A percentile compares a stretch with the other conserved stretches of the same genome.
These are phyloP conservation scores for Panopea generosa DNA, from an alignment of 2,888 invertebrate genomes.

Conservation along the genomic window DNA sequence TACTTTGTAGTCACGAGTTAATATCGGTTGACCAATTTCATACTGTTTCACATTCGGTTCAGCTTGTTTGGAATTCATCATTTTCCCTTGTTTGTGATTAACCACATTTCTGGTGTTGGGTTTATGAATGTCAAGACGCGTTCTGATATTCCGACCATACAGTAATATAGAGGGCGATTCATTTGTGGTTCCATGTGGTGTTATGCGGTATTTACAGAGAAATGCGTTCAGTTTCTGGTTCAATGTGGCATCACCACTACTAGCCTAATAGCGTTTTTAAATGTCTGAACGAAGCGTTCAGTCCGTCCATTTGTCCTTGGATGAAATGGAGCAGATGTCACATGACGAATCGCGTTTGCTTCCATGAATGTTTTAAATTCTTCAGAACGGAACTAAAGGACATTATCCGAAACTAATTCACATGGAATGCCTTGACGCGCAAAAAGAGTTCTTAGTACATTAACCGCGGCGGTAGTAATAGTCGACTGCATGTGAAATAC, in stretches of 20 bases:
- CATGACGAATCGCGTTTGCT: constrained; percentile 52
- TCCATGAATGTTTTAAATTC: constrained; percentile 39
- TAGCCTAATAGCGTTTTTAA: neutral
- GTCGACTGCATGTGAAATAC: constrained; percentile 59
- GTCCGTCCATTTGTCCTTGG: constrained; percentile 36
- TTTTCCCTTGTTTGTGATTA: no score
- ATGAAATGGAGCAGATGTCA: constrained; percentile 48
- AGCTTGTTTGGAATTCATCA: no score
- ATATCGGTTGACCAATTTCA: no score
- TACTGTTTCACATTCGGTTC: no score
- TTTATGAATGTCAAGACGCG: constrained; percentile 42
- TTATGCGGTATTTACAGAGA: no score
- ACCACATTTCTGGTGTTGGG: no score
- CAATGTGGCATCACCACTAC: no score
- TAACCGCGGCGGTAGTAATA: constrained; percentile 23
- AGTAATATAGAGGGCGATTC: no score
- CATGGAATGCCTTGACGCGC: constrained; percentile 49
- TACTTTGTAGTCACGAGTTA: no score
- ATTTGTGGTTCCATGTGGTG: no score
- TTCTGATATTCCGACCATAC: no score
- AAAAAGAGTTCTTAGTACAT: constrained; percentile 43
- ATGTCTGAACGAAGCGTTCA: neutral
- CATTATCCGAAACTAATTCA: constrained; percentile 57
- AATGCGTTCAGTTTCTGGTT: no score
- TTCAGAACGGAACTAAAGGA: constrained; percentile 49